These are phyloP conservation scores for Trachelus iudaicus DNA, from an alignment of 2,888 invertebrate species.

Conservation along the genomic window DNA sequence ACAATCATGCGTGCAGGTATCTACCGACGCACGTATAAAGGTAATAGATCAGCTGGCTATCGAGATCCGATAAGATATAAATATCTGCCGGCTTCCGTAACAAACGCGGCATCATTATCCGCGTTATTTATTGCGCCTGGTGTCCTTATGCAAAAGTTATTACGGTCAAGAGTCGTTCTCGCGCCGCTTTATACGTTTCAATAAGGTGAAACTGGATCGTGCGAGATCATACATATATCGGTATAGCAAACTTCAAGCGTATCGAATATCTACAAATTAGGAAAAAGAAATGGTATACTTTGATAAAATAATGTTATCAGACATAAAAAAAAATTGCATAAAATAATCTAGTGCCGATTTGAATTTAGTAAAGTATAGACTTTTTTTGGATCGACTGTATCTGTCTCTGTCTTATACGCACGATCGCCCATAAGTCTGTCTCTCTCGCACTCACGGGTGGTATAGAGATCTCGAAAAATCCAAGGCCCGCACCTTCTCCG, in stretches of 20 bases:
- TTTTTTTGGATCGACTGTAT: background rate
- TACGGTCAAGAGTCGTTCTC: constrained; percentile 10
- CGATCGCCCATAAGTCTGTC: background rate
- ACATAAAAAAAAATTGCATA: background rate
- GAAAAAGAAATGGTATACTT: background rate
- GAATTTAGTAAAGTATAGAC: background rate
- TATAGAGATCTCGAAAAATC: background rate
- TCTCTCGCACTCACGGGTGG: background rate
- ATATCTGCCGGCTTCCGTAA: constrained; percentile 9
- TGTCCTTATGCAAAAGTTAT: constrained; percentile 20
- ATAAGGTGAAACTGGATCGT: background rate
- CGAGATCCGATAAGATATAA: constrained; percentile 26
- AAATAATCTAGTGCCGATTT: background rate
- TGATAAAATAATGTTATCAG: background rate
- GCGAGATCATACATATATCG: background rate
- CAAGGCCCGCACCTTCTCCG: background rate
- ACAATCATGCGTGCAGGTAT: constrained; percentile 22
- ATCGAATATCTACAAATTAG: background rate
- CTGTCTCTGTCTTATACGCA: background rate
- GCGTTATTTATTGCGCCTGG: constrained; percentile 20
- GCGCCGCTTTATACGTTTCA: constrained; percentile 1
- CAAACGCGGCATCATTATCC: constrained; percentile 20
- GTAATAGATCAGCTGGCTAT: constrained; percentile 28
- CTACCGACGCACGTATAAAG: constrained; percentile 1
- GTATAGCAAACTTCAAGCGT: background rate